Base-by-base conservation (phyloP, 2,113 vertebrate genomes). In the Microcebus tavaratra region DNA sequence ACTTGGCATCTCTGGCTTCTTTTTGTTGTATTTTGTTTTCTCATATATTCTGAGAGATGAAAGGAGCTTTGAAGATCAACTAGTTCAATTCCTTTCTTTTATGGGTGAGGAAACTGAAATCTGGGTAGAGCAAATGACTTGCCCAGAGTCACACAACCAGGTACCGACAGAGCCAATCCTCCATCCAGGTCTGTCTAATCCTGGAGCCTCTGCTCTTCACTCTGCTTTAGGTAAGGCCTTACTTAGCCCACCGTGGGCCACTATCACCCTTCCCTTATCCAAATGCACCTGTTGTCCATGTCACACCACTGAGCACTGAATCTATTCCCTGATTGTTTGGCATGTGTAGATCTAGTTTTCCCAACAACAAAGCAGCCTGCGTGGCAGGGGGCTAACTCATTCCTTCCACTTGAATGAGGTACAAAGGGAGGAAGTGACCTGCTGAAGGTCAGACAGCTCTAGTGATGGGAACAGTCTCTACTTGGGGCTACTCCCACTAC, bases 1-100 rank as follows among this genome's bases (percentile, higher is more conserved):
- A 95, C 88, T 96, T 98, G 92, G 70, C 72, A 87, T 96, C 84
- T 90, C 73, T 88, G 88, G 76, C 12, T 65, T 90, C 48, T 88
- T 91, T 96, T 87, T 59, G 89, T 57, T 97, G 25, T 90, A 50
- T 83, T 96, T 80, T 78, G 14, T 79, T 94, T 90, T 80, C 72
- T 92, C 42, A 84, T 20, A 96, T 86, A 95, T 83, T 97, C 68
- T 70, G 39, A 94, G 36, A 92, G 42, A 95, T 97, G 70, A 85
- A 88, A 97, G 61, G 67, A 97, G 67, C 18, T 57, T 57, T 92
- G 59, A 91, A 48, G 59, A 88, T 76, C 70, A 95, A 67, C n/a
- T 88, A 59, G 57, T 88, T 96, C 53, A 96, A 91, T 67, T 95
- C 21, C 45, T 9, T 75, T 36, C 36, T 90, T 92, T 96, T 78